Evolutionary conservation across 2,113 vertebrate genomes (phyloP), one percentile per base, ranked within the genome.

Genomic region (Equus quagga): DNA sequence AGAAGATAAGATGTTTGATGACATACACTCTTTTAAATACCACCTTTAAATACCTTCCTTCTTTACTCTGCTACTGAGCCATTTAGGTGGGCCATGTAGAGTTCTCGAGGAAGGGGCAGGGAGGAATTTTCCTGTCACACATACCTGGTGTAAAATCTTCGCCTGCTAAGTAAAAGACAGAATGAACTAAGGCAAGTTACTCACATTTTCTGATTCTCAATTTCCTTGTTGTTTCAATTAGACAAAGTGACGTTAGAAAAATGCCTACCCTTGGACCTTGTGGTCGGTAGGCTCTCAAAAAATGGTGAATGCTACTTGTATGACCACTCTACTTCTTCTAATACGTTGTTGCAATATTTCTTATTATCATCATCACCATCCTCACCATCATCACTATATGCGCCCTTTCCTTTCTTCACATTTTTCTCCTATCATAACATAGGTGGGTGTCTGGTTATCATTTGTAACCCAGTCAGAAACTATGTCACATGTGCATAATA

Each of bases 181-280:
- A 81, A 78, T 60, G 44, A 87, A 75, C 15, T 84, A 75, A 75
- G 19, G 18, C 69, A 88, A 75, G 65, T 81, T 88, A 91, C 46
- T 87, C 46, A 85, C 49, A 94, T 70, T 94, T 79, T 80, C 54
- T 51, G 31, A 88, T 62, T 86, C 75, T 70, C 26, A 36, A 51
- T 54, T 18, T 94, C 9, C 19, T 73, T 87, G 46, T 95, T 86
- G 33, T 96, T 93, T 92, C 67, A 97, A 85, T 88, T 83, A 73
- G 67, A 72, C 19, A 58, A 96, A 87, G 31, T 75, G 89, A 65
- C 49, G 49, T 36, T 58, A 92, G 24, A 79, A 75, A 91, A 91
- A 89, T 49, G 36, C 18, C 49, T 91, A 81, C 12, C 33, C 41
- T 75, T 24, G 8, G 21, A 9, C 12, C 51, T 82, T 60, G 23